Percentiles rank a stretch among this genome's conserved stretches.
phyloP scores from a whole-genome alignment of 2,888 invertebrate species.

The Petrophora chlorosata region DNA sequence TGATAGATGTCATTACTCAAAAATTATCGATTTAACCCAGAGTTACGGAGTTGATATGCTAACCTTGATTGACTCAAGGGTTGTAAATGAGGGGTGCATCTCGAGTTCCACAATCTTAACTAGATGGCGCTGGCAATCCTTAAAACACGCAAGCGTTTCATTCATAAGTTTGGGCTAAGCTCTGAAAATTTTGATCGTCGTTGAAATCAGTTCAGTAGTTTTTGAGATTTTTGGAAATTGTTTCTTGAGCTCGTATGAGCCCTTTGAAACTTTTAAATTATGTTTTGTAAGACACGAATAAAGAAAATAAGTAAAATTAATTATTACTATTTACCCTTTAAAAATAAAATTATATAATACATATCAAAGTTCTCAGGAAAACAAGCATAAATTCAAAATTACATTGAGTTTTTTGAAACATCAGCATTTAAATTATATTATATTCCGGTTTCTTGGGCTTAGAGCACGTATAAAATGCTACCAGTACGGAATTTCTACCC shows the following conservation, averaged over 20 bases:
- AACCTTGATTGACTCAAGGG: too few relatives aligned
- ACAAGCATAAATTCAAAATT: too few relatives aligned
- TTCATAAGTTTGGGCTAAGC: neutral
- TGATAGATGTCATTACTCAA: too few relatives aligned
- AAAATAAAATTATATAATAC: too few relatives aligned
- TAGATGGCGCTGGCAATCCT: neutral
- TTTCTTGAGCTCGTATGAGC: neutral
- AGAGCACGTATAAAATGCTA: neutral
- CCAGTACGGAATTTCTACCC: constrained; percentile 2
- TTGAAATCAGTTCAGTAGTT: neutral
- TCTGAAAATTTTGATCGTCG: neutral
- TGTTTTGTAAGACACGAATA: too few relatives aligned
- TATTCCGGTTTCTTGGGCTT: constrained; percentile 3
- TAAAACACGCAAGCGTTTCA: constrained; percentile 1
- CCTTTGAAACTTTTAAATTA: neutral
- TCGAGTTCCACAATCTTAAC: neutral
- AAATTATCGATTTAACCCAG: too few relatives aligned
- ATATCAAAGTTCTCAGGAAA: too few relatives aligned
- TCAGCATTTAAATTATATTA: constrained; percentile 33
- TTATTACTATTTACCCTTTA: too few relatives aligned
- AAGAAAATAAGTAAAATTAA: too few relatives aligned
- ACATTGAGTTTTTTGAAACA: constrained; percentile 28
- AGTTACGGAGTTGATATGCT: too few relatives aligned
- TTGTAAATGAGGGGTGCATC: too few relatives aligned
- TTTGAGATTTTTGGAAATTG: neutral